phyloP scores from a whole-genome alignment of 2,888 invertebrate species.

The Lapara coniferarum region DNA sequence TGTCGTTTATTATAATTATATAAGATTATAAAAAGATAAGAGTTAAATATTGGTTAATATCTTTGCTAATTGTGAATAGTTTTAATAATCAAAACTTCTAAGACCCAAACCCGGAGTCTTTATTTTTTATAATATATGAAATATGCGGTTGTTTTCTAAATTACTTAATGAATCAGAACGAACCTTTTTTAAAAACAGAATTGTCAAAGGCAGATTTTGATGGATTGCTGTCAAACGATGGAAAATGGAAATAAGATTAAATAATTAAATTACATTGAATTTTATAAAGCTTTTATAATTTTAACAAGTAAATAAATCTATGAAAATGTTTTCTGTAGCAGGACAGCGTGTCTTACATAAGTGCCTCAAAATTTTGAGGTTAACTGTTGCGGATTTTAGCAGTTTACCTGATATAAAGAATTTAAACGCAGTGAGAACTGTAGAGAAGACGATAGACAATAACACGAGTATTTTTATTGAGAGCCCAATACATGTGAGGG shows the following conservation, averaged over 20 bases:
- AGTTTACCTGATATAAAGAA: constrained; percentile 74
- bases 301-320: constrained; percentile 11
- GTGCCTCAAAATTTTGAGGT: constrained; percentile 81
- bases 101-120: too few species aligned
- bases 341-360: constrained; percentile 72
- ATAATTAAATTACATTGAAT: constrained; percentile 51
- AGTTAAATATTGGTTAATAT: too few species aligned
- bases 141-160: too few species aligned
- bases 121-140: too few species aligned
- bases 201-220: constrained; percentile 65
- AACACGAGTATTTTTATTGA: constrained; percentile 78
- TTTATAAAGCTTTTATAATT: constrained; percentile 46
- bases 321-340: constrained; percentile 68
- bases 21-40: too few species aligned
- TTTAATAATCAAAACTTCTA: too few species aligned
- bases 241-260: constrained; percentile 45
- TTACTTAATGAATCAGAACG: constrained; percentile 1
- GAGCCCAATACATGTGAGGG: constrained; percentile 79
- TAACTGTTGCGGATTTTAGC: constrained; percentile 71
- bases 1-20: too few species aligned
- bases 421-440: constrained; percentile 73
- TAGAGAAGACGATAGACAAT: constrained; percentile 77
- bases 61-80: too few species aligned
- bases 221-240: constrained; percentile 46
- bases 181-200: constrained; percentile 49